phyloP scores from a whole-genome alignment of 2,797 vertebrate species.

The Pipistrellus kuhlii region DNA sequence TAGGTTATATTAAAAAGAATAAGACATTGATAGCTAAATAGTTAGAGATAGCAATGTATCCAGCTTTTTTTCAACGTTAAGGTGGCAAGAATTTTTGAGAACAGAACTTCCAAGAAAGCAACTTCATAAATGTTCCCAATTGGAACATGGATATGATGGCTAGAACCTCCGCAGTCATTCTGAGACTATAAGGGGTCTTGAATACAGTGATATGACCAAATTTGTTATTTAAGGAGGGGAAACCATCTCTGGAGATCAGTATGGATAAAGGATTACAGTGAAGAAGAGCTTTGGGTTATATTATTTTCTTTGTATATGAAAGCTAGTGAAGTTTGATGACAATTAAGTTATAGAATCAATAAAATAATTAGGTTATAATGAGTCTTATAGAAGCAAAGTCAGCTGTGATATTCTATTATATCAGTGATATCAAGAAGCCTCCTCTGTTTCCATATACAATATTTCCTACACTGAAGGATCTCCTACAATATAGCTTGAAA shows the following conservation, averaged over 20 bases:
- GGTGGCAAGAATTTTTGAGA: neutral
- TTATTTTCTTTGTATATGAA: neutral
- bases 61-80: neutral
- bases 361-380: conserved; percentile 18
- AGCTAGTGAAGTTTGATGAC: neutral
- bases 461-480: neutral
- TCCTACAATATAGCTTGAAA: neutral
- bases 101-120: neutral
- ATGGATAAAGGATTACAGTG: neutral
- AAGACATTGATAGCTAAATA: neutral
- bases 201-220: neutral
- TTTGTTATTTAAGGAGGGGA: neutral
- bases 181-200: neutral
- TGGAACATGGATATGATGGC: neutral
- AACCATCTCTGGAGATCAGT: neutral
- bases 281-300: neutral
- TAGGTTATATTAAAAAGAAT: neutral
- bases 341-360: neutral
- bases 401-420: neutral
- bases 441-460: neutral
- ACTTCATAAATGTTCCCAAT: neutral
- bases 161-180: neutral
- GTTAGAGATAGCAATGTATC: neutral
- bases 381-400: neutral
- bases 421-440: neutral